These are phyloP conservation scores for Lasius fuliginosus DNA, from an alignment of 2,888 invertebrate species.

Conservation along the genomic window DNA sequence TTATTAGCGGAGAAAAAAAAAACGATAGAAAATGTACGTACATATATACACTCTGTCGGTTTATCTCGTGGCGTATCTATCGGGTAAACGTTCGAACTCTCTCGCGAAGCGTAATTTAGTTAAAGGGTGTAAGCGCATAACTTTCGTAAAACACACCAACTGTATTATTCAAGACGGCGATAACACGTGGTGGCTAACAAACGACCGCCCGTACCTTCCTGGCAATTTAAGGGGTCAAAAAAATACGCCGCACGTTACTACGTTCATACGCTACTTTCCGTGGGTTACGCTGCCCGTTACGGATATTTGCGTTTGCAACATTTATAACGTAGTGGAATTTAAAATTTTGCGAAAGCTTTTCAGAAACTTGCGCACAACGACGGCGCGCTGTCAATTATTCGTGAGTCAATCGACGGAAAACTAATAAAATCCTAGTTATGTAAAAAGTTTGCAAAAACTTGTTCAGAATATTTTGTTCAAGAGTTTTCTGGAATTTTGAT, in stretches of 20 bases:
- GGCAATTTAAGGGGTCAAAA: constrained; percentile 73
- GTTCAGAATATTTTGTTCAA: not conserved
- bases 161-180: constrained; percentile 71
- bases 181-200: constrained; percentile 62
- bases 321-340: constrained; percentile 42
- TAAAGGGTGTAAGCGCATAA: constrained; percentile 59
- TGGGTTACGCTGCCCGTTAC: constrained; percentile 33
- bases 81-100: constrained; percentile 55
- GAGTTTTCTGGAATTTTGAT: not conserved
- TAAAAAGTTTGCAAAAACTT: not conserved
- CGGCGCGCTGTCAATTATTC: constrained; percentile 34
- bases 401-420: constrained; percentile 25
- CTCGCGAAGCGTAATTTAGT: constrained; percentile 63
- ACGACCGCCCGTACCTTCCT: constrained; percentile 63
- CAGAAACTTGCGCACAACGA: constrained; percentile 6
- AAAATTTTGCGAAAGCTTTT: constrained; percentile 38
- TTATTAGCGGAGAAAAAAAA: constrained; percentile 28
- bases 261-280: constrained; percentile 44
- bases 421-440: constrained; percentile 28
- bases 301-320: constrained; percentile 48
- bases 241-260: constrained; percentile 59
- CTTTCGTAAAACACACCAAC: constrained; percentile 51
- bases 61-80: constrained; percentile 47
- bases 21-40: constrained; percentile 11
- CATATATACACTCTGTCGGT: not conserved